Conservation (phyloP, 2,797 vertebrate genomes). For the Anguilla pacifica region DNA sequence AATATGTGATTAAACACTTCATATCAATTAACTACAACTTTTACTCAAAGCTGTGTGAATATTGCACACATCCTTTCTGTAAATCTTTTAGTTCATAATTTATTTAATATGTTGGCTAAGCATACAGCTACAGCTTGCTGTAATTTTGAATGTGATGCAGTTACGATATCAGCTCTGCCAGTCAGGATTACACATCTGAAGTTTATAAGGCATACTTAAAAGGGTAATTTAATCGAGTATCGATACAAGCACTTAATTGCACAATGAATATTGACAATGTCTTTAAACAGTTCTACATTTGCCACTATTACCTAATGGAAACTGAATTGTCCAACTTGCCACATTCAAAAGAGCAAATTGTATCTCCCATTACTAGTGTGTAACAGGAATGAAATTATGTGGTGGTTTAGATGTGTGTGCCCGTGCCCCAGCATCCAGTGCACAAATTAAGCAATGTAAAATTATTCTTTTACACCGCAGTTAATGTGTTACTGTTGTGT, state of each 20-base stretch:
- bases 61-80: neutral
- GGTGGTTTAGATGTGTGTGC: conserved; percentile 20
- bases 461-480: conserved; percentile 4
- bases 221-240: conserved; percentile 82
- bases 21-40: neutral
- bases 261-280: conserved; percentile 87
- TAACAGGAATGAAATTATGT: conserved; percentile 27
- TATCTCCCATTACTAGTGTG: conserved; percentile 69
- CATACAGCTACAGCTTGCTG: neutral
- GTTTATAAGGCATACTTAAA: conserved; percentile 61
- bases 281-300: conserved; percentile 89
- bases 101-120: conserved; percentile 16
- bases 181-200: conserved; percentile 38
- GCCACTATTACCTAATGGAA: conserved; percentile 86
- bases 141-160: conserved; percentile 16
- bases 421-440: conserved; percentile 15
- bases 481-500: neutral
- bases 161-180: conserved; percentile 39
- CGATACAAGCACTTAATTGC: conserved; percentile 89
- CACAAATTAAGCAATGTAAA: neutral
- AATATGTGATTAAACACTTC: neutral
- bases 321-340: conserved; percentile 80
- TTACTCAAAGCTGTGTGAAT: neutral
- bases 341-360: conserved; percentile 78
- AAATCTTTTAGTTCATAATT: conserved; percentile 12